phyloP scores from a whole-genome alignment of 2,888 invertebrate species.

The Autographa gamma region DNA sequence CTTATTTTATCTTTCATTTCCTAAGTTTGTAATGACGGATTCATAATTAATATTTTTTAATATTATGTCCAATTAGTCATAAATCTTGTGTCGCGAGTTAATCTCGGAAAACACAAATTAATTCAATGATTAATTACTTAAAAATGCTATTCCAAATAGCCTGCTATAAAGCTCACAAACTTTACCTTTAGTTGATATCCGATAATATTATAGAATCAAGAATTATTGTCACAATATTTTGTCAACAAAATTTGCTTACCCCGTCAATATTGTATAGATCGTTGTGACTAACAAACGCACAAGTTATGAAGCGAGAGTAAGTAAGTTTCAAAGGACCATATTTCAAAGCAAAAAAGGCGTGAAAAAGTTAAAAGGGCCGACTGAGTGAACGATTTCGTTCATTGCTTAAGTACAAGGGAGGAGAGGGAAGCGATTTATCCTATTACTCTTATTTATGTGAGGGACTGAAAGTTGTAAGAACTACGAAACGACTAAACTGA shows the following conservation, averaged over 20 bases:
- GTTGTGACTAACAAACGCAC: constrained; percentile 34
- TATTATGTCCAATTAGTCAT: too few relatives aligned
- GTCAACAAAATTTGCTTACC: not conserved
- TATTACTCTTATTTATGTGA: not conserved
- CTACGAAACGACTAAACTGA: too few relatives aligned
- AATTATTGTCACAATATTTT: not conserved
- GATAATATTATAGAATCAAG: not conserved
- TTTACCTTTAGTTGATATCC: not conserved
- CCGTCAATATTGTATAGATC: constrained; percentile 3
- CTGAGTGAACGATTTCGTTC: constrained; percentile 66
- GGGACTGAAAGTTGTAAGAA: too few relatives aligned
- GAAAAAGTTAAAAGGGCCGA: constrained; percentile 71
- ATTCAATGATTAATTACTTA: too few relatives aligned
- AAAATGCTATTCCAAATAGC: not conserved
- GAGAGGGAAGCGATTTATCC: constrained; percentile 20
- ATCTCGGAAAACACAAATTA: too few relatives aligned
- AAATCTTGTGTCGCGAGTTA: too few relatives aligned
- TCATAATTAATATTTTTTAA: too few relatives aligned
- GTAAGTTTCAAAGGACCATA: constrained; percentile 62
- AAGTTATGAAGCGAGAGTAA: constrained; percentile 46
- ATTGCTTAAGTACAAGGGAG: constrained; percentile 22
- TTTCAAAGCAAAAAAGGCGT: constrained; percentile 66
- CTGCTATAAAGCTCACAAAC: not conserved
- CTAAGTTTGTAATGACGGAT: too few relatives aligned
- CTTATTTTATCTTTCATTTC: too few relatives aligned